phyloP scores from a whole-genome alignment of 2,113 vertebrate genomes.

The Eubucco bourcierii region DNA sequence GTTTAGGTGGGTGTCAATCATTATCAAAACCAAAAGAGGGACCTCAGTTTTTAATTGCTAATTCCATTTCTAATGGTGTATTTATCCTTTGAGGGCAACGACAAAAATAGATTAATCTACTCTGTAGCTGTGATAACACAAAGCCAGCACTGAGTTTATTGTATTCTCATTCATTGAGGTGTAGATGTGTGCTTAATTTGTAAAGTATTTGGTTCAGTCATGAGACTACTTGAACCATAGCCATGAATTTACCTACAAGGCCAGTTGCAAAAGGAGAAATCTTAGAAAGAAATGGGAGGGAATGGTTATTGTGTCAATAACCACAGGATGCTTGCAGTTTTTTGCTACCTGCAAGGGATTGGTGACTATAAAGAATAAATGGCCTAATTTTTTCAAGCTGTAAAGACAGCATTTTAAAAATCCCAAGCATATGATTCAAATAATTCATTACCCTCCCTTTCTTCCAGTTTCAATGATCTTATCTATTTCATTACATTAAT shows the following conservation, averaged over 20 bases:
- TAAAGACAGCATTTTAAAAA: background rate
- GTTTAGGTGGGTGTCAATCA: too few relatives aligned
- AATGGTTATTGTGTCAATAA: background rate
- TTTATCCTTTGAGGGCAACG: background rate
- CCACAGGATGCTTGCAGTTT: background rate
- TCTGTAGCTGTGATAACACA: background rate
- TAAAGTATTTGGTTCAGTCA: background rate
- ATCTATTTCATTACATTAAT: background rate
- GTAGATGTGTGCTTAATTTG: background rate
- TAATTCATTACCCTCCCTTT: too few relatives aligned
- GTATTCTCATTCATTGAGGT: rapidly evolving
- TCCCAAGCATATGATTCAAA: background rate
- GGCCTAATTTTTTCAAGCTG: background rate
- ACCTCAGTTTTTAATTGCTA: background rate
- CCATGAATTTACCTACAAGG: background rate
- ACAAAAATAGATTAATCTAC: background rate
- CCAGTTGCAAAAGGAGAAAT: background rate
- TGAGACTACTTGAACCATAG: background rate
- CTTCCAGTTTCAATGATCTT: background rate
- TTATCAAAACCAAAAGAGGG: background rate
- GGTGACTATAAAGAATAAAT: background rate
- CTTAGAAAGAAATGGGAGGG: background rate
- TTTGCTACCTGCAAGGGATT: background rate
- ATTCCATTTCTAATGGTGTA: background rate
- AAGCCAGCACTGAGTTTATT: background rate